Conservation (phyloP, 2,113 vertebrate species). For the Gymnocephalus cernua region DNA sequence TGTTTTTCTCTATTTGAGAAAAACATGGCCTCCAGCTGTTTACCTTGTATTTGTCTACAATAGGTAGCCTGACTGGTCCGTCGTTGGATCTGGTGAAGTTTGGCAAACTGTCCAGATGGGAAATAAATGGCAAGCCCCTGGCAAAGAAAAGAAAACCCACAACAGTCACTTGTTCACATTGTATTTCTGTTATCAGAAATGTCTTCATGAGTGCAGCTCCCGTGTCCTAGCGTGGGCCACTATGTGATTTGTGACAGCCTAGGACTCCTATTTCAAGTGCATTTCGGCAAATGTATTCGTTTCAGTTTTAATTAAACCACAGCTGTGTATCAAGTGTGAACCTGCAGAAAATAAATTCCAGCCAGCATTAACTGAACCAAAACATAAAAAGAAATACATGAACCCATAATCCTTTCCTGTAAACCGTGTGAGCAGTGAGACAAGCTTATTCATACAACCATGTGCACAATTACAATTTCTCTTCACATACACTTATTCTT, state of each 20-base stretch:
- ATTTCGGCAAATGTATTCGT: neutral
- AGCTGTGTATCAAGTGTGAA: neutral
- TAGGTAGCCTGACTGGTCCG: conserved; percentile 97
- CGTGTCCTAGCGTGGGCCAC: neutral
- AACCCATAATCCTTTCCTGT: neutral
- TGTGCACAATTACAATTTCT: too few species aligned
- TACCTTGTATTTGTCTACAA: conserved; percentile 99
- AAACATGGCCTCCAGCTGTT: conserved; percentile 10
- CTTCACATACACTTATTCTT: too few species aligned
- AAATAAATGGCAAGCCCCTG: conserved; percentile 97
- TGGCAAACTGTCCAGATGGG: conserved; percentile 98
- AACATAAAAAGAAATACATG: neutral
- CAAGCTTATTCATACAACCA: too few species aligned
- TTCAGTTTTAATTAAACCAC: neutral
- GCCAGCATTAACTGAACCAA: neutral
- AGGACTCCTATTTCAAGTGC: neutral
- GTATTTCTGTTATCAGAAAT: neutral
- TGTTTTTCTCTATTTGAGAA: neutral
- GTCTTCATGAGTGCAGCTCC: neutral
- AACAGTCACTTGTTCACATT: neutral
- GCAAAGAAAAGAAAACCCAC: neutral
- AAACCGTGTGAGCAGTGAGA: too few species aligned
- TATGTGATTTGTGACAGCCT: neutral
- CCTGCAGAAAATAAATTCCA: neutral
- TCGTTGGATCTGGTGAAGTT: conserved; percentile 95